Conservation (phyloP, 2,888 invertebrate species). For the Pyrochroa serraticornis region DNA sequence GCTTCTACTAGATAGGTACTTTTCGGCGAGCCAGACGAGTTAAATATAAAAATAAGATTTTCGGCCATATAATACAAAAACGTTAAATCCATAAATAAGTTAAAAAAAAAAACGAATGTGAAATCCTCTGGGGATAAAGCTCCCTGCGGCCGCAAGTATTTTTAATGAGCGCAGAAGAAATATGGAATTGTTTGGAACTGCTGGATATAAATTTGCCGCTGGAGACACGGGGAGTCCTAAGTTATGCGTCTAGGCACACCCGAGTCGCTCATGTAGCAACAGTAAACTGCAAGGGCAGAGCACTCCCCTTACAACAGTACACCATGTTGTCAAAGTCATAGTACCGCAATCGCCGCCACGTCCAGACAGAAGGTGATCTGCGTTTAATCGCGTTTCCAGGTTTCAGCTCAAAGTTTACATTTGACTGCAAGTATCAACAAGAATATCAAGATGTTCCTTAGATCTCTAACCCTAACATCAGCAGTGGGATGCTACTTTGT, state of each 20-base stretch:
- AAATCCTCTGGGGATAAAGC: constrained; percentile 14
- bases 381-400: no score
- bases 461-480: no score
- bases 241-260: constrained; percentile 50
- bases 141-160: constrained; percentile 32
- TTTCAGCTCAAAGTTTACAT: no score
- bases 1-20: neutral
- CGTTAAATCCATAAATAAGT: neutral
- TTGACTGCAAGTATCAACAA: no score
- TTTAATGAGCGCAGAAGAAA: constrained; percentile 49
- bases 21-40: no score
- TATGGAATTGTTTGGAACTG: constrained; percentile 49
- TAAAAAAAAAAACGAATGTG: neutral
- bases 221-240: constrained; percentile 45
- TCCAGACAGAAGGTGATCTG: no score
- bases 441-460: no score
- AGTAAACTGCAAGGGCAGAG: constrained; percentile 42
- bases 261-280: constrained; percentile 45
- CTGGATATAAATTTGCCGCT: constrained; percentile 50
- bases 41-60: no score
- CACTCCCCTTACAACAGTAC: constrained; percentile 26
- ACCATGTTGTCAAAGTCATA: no score
- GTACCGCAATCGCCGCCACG: neutral
- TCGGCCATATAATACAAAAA: no score
- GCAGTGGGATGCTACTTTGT: no score